These are phyloP conservation scores for Platichthys flesus DNA, from an alignment of 2,113 vertebrate genomes.

Conservation along the genomic window DNA sequence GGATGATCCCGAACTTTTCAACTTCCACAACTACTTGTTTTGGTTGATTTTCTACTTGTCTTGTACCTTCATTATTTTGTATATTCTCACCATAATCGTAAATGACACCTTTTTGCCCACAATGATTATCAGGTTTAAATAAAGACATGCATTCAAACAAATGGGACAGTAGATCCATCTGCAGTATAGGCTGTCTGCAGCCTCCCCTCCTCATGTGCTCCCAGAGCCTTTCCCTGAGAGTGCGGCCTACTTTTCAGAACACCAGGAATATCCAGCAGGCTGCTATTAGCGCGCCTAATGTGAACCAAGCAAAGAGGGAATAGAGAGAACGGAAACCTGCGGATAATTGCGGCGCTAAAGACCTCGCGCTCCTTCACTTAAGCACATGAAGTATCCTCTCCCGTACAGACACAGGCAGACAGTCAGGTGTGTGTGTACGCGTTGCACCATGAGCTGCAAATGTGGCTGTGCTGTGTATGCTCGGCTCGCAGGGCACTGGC, in stretches of 20 bases:
- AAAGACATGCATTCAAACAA: neutral
- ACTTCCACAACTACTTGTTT: too few relatives aligned
- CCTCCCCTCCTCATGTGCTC: constrained; percentile 34
- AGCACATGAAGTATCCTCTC: constrained; percentile 7
- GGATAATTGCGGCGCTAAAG: constrained; percentile 67
- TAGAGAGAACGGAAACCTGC: constrained; percentile 67
- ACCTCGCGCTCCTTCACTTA: constrained; percentile 55
- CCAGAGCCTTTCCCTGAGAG: constrained; percentile 76
- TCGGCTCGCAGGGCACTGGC: neutral
- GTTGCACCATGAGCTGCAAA: neutral
- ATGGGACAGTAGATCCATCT: constrained; percentile 39
- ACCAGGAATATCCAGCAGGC: constrained; percentile 82
- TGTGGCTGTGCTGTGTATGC: neutral
- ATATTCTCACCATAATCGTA: neutral
- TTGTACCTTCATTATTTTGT: too few relatives aligned
- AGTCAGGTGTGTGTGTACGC: neutral
- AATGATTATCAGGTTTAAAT: neutral
- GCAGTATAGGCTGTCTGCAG: constrained; percentile 63
- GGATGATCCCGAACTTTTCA: neutral
- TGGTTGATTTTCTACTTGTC: too few relatives aligned
- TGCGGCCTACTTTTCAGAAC: constrained; percentile 78
- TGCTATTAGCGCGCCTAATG: constrained; percentile 77
- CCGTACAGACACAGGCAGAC: constrained; percentile 16
- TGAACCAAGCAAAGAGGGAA: constrained; percentile 80
- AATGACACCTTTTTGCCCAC: neutral